phyloP scores from a whole-genome alignment of 2,797 vertebrate species.

The Capromys pilorides region DNA sequence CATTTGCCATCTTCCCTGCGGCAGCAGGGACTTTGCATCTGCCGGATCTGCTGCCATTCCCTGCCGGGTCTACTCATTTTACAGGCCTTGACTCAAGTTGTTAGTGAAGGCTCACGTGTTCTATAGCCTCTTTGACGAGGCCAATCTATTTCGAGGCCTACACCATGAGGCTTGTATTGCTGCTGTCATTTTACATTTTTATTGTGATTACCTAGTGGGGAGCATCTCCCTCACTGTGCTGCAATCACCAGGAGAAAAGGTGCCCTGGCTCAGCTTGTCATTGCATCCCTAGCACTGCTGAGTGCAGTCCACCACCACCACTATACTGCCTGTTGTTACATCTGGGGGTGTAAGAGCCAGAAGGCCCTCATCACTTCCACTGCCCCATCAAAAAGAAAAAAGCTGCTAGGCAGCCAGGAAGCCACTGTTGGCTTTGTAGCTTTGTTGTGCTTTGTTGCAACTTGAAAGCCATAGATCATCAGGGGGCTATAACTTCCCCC shows the following conservation, averaged over 20 bases:
- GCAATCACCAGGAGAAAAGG: neutral
- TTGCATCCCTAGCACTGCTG: neutral
- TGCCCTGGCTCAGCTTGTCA: neutral
- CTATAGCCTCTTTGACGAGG: neutral
- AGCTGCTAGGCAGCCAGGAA: neutral
- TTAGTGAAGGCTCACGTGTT: no score
- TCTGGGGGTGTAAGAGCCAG: neutral
- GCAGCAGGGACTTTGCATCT: neutral
- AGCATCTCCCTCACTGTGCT: no score
- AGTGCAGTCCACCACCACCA: neutral
- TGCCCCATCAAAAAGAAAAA: neutral
- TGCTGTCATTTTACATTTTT: fast-evolving
- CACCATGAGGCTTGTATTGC: neutral
- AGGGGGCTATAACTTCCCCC: neutral
- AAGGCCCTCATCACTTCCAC: neutral
- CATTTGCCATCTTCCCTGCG: neutral
- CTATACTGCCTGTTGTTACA: neutral
- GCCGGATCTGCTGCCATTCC: neutral
- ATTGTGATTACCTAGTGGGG: neutral
- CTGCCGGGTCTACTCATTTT: neutral
- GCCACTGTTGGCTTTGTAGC: neutral
- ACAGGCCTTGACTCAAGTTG: neutral
- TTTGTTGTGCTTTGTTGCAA: neutral
- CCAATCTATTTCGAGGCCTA: neutral
- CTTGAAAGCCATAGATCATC: conserved; percentile 4